A percentile compares a stretch with the other conserved stretches of the same genome.
phyloP scores from a whole-genome alignment of 2,797 vertebrate genomes.

The Macropodus opercularis region DNA sequence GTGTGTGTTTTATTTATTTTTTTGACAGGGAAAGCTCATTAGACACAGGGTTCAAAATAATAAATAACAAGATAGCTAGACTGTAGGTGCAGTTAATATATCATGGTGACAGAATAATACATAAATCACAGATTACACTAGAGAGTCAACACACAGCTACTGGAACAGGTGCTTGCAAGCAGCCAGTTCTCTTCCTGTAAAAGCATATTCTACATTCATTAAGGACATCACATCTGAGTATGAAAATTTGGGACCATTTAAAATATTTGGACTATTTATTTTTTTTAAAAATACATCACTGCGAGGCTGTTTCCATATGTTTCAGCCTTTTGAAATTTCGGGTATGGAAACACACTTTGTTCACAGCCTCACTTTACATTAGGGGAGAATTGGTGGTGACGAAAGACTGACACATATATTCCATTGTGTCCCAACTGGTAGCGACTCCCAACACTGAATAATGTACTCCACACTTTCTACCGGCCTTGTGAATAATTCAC shows the following conservation, averaged over 20 bases:
- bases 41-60: neutral
- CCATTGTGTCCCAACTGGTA: conserved; percentile 46
- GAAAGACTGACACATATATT: conserved; percentile 46
- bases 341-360: neutral
- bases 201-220: neutral
- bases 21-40: neutral
- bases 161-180: neutral
- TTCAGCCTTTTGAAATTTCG: conserved; percentile 5
- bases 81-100: neutral
- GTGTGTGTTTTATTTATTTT: no score
- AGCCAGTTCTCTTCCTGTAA: neutral
- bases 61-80: neutral
- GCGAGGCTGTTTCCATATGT: neutral
- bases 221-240: neutral
- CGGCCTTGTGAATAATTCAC: conserved; percentile 64
- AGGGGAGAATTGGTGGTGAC: conserved; percentile 6
- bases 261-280: neutral
- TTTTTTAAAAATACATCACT: no score
- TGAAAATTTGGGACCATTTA: neutral
- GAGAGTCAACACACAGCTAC: neutral
- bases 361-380: conserved; percentile 2
- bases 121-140: neutral
- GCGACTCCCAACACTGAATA: conserved; percentile 59
- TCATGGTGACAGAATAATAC: neutral
- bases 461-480: conserved; percentile 48